Evolutionary conservation across 2,888 invertebrate species (phyloP), one percentile per base, ranked within the genome.

Genomic region (Lochmaea crataegi): DNA sequence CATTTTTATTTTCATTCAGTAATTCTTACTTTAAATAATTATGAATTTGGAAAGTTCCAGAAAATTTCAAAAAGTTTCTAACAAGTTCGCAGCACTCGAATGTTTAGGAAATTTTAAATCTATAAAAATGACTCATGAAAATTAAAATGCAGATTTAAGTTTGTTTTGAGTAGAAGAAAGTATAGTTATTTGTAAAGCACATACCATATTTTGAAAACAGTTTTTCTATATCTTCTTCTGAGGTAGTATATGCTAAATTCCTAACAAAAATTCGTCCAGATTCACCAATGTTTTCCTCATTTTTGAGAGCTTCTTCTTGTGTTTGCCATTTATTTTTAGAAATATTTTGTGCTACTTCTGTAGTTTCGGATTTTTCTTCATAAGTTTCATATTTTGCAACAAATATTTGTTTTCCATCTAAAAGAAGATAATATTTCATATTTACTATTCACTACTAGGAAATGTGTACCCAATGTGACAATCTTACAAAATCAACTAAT

Each of bases 211-310:
- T 91, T 83, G 93, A 92, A 88, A 99, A 99, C 0, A 96, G 83
- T 76, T 90, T 88, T 80, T 93, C 93, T 51, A 99, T 84, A 82
- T 98, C 96, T 74, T 94, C 93, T 86, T 98, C 97, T 0, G 92
- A 94, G 9, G 93, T 91, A 2, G 93, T 91, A 84, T 97, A 99
- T 0, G 97, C 89, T 72, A 99, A 89, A 88, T 99, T 99, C 75
- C 98, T 90, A 1, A 98, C 89, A 88, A 96, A 99, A 82, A 99
- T 93, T 79, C 94, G 91, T 2, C 99, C 99, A 77, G 97, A 96
- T 84, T 96, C 96, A 0, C 93, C 94, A 74, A 96, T 93, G 77
- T 90, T 90, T 85, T 96, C 96, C 85, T 94, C 94, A 82, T 90
- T 90, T 80, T 91, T 90, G 2, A 93, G 79, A 12, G 88, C 86